These are phyloP conservation scores for Zaprionus taronus DNA, from an alignment of 1,140 invertebrate species.

Conservation along the genomic window DNA sequence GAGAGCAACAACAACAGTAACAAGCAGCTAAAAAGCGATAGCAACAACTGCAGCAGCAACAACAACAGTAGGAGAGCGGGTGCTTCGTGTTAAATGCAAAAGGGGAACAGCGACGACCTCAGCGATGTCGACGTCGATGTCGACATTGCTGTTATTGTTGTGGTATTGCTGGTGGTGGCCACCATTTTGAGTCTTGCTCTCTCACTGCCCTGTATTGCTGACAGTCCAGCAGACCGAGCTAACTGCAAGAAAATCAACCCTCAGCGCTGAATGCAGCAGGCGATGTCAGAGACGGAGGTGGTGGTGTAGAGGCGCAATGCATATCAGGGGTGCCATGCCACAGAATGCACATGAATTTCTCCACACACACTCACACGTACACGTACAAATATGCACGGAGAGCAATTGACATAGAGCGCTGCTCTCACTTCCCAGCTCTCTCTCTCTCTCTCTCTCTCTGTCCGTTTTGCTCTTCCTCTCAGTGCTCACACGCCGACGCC, in stretches of 20 bases:
- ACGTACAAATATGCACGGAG: slow-evolving; percentile 16
- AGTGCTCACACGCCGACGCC: slow-evolving; percentile 71
- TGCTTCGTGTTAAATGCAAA: slow-evolving; percentile 59
- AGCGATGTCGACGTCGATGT: slow-evolving; percentile 62
- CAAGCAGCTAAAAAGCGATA: slow-evolving; percentile 19
- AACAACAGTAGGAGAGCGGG: slow-evolving; percentile 30
- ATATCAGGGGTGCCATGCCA: slow-evolving; percentile 40
- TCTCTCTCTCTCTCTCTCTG: slow-evolving; percentile 10
- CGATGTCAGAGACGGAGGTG: slow-evolving; percentile 17
- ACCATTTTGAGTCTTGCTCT: slow-evolving; percentile 79
- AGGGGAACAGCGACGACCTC: slow-evolving; percentile 59
- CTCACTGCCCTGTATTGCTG: slow-evolving; percentile 44
- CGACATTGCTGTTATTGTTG: slow-evolving; percentile 49
- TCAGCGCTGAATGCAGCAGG: slow-evolving; percentile 38
- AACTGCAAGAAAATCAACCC: slow-evolving; percentile 58
- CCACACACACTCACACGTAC: slow-evolving; percentile 17
- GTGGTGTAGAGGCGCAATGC: slow-evolving; percentile 39
- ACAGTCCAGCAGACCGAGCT: slow-evolving; percentile 34
- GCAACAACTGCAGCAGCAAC: slow-evolving; percentile 31
- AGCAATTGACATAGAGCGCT: slow-evolving; percentile 9
- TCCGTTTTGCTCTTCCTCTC: slow-evolving; percentile 26
- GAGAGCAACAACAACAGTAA: slow-evolving; percentile 21
- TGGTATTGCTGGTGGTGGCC: slow-evolving; percentile 66
- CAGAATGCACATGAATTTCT: slow-evolving; percentile 50
- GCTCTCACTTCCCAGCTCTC: slow-evolving; percentile 21